These are phyloP conservation scores for Micromesistius poutassou DNA, from an alignment of 2,797 vertebrate species.

Conservation along the genomic window DNA sequence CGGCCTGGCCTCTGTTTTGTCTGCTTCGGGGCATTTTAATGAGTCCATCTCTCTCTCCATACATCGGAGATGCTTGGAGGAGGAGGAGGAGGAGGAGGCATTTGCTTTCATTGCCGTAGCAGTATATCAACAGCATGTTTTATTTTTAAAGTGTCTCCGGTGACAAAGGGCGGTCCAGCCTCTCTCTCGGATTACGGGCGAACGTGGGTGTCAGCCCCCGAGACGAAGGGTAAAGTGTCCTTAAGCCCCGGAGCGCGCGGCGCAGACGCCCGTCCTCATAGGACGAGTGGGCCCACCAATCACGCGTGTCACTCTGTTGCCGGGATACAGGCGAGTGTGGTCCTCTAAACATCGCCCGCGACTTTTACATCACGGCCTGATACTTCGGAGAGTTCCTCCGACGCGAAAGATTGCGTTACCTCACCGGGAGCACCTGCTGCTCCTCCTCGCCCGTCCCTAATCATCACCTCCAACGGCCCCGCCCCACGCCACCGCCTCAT, in stretches of 20 bases:
- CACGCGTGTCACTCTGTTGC: constrained; percentile 72
- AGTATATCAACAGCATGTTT: constrained; percentile 70
- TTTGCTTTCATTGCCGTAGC: constrained; percentile 72
- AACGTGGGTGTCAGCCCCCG: constrained; percentile 73
- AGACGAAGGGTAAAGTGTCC: constrained; percentile 72
- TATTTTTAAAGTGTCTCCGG: constrained; percentile 90
- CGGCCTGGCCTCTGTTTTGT: background rate
- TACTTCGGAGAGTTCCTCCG: constrained; percentile 93
- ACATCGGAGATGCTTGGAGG: constrained; percentile 53
- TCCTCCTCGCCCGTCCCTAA: constrained; percentile 73
- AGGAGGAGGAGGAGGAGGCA: constrained; percentile 56
- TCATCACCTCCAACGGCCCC: constrained; percentile 60
- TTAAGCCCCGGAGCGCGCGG: constrained; percentile 72
- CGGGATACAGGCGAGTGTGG: constrained; percentile 73
- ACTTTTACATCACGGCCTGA: constrained; percentile 94
- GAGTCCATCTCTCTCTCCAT: constrained; percentile 53
- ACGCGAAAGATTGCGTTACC: constrained; percentile 86
- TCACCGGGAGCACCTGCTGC: constrained; percentile 78
- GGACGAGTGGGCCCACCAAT: constrained; percentile 79
- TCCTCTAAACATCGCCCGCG: constrained; percentile 82
- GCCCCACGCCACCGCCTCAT: constrained; percentile 35
- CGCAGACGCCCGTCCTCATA: constrained; percentile 74
- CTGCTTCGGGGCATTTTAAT: constrained; percentile 33
- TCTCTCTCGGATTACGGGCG: constrained; percentile 84
- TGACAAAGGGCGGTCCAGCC: constrained; percentile 82